Base-by-base conservation (phyloP, 2,888 invertebrate genomes). In the Chloroclysta siterata region DNA sequence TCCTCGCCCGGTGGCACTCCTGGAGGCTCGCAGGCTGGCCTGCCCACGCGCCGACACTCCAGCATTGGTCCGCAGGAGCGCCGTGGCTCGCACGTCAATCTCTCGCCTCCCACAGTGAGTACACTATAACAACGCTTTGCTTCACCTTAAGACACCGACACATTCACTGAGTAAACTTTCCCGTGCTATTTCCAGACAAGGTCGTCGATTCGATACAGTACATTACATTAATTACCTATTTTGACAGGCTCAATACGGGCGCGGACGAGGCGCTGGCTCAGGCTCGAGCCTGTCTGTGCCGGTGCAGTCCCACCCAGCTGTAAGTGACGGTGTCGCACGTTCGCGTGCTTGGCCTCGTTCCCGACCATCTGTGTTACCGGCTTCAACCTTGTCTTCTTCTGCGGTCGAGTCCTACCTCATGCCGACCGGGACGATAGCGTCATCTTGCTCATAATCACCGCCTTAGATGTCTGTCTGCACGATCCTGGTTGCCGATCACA, bases 31-130 rank as follows among this genome's bases (percentile, higher is more conserved):
- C 65, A 60, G 53, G 94, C 96, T 36, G 97, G 97, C 0, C 89
- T 98, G 65, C 98, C 98, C 14, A 96, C 96, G 41, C 95, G 98
- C 57, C 95, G 98, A 28, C 98, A 98, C 87, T 98, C 98, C 61
- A 97, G 97, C 88, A 98, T 97, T 76, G 98, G 97, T 22, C 97
- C 98, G 0, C 97, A 98, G 81, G 97, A 98, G 83, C 95, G 97
- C 69, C 95, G 97, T 58, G 96, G 96, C 61, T 97, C 97, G 13
- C 95, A 96, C 66, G 96, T 96, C 72, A 97, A 97, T 91, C 94
- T 97, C 66, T 97, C 97, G 66, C 97, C 97, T 73, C 97, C 97
- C 73, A 96, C 97, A 94, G 98, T 98, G 95, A 95, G 95, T 94
- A 46, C 15, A 11, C 11, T 39, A 11, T 39, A 39, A 11, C 36